Base-by-base conservation (phyloP, 1,140 invertebrate genomes). In the Diploscapter pachys region DNA sequence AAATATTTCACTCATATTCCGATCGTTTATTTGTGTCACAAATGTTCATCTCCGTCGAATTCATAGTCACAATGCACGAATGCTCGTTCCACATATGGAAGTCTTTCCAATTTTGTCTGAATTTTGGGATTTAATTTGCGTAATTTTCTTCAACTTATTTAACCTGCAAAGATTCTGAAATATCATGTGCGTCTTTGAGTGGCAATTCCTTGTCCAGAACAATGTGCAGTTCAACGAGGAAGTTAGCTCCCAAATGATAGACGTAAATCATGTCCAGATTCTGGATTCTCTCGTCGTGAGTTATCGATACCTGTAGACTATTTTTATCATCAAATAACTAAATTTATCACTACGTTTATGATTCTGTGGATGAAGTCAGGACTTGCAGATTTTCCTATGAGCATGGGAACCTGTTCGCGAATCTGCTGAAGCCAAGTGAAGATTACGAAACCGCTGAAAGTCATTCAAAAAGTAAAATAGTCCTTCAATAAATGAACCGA, bases 21-120 rank as follows among this genome's bases (percentile, higher is more conserved):
- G 9, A 11, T 59, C 57, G 9, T 31, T 59, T 59, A 11, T 11
- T 59, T 59, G 57, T 59, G 2, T 71, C 70, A 63, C 52, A 73
- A 54, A 61, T 76, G 75, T 67, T 73, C 75, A 73, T 77, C 76
- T 11, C 75, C 76, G 55, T 82, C 83, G 67, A 84, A 81, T 61
- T 88, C 86, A 76, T 87, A 88, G 80, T 89, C 88, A 4, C 87
- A 75, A 74, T 88, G 88, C 4, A 88, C 87, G 80, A 88, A 88
- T 3, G 87, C 87, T 72, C 88, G 77, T 73, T 88, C 87, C 6
- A 88, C 88, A 62, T 87, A 83, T 5, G 82, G 79, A 54, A 88
- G 75, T 54, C 78, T 69, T 80, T 88, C 88, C 53, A 88, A 80
- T 61, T 84, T 63, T 3, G 69, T 53, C 70, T 77, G 75, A 6